Conservation (phyloP, 2,113 vertebrate species). For the Eudorcas thomsonii region DNA sequence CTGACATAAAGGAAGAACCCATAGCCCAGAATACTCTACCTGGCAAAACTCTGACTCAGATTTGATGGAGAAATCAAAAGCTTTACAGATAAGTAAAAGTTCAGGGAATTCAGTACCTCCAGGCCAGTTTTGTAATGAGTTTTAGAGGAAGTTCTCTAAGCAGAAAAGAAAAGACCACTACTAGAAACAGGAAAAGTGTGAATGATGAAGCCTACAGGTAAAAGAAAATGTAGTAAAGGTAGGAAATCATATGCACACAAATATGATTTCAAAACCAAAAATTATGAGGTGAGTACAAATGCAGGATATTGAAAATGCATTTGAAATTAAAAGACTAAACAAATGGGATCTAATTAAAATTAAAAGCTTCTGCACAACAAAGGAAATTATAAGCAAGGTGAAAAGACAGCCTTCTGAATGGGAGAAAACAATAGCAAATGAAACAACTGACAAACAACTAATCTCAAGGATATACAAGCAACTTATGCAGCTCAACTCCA, state of each 20-base stretch:
- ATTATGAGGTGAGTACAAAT: not conserved
- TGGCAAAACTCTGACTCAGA: not conserved
- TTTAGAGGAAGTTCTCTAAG: not conserved
- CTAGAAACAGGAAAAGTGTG: not conserved
- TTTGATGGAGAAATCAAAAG: not conserved
- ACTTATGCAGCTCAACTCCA: too few species aligned
- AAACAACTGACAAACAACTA: too few species aligned
- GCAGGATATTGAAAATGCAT: not conserved
- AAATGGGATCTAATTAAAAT: too few species aligned
- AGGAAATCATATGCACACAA: not conserved
- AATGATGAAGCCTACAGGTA: not conserved
- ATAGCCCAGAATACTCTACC: not conserved
- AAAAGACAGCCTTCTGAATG: too few species aligned
- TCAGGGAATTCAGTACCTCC: not conserved
- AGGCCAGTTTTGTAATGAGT: not conserved
- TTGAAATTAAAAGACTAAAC: not conserved
- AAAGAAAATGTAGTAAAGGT: not conserved
- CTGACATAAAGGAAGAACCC: not conserved
- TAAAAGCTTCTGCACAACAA: too few species aligned
- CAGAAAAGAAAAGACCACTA: not conserved
- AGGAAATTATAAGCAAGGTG: too few species aligned
- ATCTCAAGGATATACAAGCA: too few species aligned
- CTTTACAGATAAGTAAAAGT: not conserved
- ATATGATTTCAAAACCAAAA: not conserved
- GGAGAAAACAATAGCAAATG: too few species aligned